Evolutionary conservation across 2,888 invertebrate genomes (phyloP), one percentile per base, ranked within the genome.

Genomic region (Mesochorus sp.): DNA sequence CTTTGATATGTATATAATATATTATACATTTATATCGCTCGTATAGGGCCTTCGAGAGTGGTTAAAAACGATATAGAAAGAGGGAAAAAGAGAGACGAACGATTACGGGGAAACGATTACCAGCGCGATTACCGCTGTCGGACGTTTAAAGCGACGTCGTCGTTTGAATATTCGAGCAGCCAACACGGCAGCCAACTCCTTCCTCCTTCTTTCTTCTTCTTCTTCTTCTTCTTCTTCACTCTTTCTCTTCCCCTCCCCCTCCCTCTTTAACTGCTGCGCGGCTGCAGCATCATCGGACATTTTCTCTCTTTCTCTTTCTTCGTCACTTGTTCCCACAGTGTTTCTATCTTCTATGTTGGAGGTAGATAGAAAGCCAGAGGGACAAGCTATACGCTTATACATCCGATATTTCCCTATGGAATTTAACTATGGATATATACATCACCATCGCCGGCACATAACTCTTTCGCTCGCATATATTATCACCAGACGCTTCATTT

Each of bases 141-240:
- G 73, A 81, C 78, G 78, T 80, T 80, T 78, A 80, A 81, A 79
- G 67, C 76, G 73, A 80, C 68, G 79, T 78, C 78, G 81, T 75
- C 80, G 73, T 76, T 81, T 81, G 75, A 81, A 81, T 81, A 81
- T 81, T 79, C 81, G 76, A 80, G 71, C 70, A 75, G 71, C 74
- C 57, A 71, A 37, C 67, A 49, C 51, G 37, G 26, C 51, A 64
- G 31, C 49, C 61, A 47, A 37, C 53, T 44, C 14, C 42, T 51
- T 57, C 34, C 12, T 24, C 42, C 14, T 28, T 19, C 49, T n/a
- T 47, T 26, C 26, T 34, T 51, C 39, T 34, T 42, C 37, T 47
- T 55, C 42, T 21, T 42, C 28, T 47, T 31, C 24, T 6, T 26
- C 53, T 44, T 34, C 8, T 14, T 55, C 19, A 31, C 10, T 44